Percentiles rank a stretch among this genome's conserved stretches.
Conservation (phyloP, 2,113 vertebrate genomes). For the Otocyon megalotis region DNA sequence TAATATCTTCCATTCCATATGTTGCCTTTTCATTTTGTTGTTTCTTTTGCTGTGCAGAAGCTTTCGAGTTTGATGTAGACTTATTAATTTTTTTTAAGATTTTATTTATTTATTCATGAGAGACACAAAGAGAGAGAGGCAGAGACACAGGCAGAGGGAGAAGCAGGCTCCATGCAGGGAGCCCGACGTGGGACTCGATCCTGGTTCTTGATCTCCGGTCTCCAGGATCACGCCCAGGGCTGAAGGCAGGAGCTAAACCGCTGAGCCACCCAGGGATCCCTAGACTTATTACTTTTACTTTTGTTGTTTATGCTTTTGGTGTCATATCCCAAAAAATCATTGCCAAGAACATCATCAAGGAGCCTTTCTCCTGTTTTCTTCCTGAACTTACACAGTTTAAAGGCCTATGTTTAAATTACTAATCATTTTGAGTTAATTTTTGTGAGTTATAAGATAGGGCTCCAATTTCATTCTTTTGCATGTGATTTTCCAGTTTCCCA, state of each 20-base stretch:
- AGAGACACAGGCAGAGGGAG: too few relatives aligned
- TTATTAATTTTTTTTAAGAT: not conserved
- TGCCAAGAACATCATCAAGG: not conserved
- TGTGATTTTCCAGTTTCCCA: not conserved
- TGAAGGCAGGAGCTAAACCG: too few relatives aligned
- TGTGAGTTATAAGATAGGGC: not conserved
- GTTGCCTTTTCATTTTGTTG: not conserved
- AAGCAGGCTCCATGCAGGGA: too few relatives aligned
- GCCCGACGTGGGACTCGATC: too few relatives aligned
- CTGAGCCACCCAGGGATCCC: too few relatives aligned
- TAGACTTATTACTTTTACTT: not conserved
- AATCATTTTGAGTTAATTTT: slow-evolving; percentile 13
- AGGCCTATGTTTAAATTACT: not conserved
- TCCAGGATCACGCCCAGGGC: too few relatives aligned
- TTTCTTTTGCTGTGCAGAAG: not conserved
- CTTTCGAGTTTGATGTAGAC: not conserved
- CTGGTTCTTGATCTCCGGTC: too few relatives aligned
- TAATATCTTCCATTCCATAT: not conserved
- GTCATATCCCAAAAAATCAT: not conserved
- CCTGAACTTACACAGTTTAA: not conserved
- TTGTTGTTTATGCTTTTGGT: not conserved
- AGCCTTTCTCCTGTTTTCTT: not conserved
- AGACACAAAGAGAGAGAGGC: too few relatives aligned
- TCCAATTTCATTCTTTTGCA: not conserved
- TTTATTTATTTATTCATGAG: too few relatives aligned